Conservation (phyloP, 2,888 invertebrate genomes). For the Dynastes grantii region DNA sequence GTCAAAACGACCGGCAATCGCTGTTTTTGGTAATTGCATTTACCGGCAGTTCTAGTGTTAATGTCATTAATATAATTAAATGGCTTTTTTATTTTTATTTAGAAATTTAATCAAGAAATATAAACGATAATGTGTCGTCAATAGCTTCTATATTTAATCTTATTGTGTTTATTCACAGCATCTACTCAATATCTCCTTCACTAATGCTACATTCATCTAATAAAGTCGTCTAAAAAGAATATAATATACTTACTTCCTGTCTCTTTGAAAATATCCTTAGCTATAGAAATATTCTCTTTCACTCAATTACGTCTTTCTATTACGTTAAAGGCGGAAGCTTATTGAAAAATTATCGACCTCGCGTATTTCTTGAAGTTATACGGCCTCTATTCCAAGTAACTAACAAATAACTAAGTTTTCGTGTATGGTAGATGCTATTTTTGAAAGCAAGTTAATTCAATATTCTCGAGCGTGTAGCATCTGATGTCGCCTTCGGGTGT, state of each 20-base stretch:
- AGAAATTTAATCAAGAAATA: not conserved
- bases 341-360: constrained; percentile 6
- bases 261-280: not conserved
- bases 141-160: too few species aligned
- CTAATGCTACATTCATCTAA: not conserved
- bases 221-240: not conserved
- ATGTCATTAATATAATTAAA: too few species aligned
- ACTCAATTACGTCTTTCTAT: constrained; percentile 8
- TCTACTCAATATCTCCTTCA: not conserved
- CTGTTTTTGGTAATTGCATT: too few species aligned
- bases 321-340: not conserved
- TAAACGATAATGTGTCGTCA: not conserved
- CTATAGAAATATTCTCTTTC: not conserved
- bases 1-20: too few species aligned
- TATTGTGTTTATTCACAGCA: too few species aligned
- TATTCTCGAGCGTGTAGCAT: not conserved
- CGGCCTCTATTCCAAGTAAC: not conserved
- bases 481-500: not conserved
- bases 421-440: not conserved
- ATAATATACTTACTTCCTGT: not conserved
- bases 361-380: not conserved
- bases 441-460: not conserved
- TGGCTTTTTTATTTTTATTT: too few species aligned
- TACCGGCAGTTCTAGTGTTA: too few species aligned
- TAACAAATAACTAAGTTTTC: not conserved